Evolutionary conservation across 2,113 vertebrate genomes (phyloP).

Genomic region (Bostrychus sinensis): DNA sequence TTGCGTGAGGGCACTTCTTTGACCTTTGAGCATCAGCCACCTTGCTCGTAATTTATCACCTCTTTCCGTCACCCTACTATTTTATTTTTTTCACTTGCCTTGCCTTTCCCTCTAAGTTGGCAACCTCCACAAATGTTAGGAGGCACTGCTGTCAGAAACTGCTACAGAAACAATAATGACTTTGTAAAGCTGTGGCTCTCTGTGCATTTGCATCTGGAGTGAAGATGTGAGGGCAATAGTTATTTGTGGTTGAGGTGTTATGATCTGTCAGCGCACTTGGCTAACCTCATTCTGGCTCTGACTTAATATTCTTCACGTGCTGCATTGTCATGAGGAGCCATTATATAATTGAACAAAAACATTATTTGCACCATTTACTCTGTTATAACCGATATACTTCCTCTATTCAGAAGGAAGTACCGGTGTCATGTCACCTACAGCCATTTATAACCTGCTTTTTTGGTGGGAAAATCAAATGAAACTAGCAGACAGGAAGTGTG

Average conservation of each 20-base stretch:
- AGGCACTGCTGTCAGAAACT: conserved; percentile 42
- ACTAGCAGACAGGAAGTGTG: not conserved
- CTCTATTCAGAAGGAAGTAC: not conserved
- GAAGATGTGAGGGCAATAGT: not conserved
- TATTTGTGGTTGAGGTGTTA: conserved; percentile 2
- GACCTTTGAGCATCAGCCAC: too few relatives aligned
- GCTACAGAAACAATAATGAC: conserved; percentile 22
- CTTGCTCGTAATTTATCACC: conserved; percentile 16
- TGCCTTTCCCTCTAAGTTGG: conserved; percentile 17
- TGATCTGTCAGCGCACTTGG: not conserved
- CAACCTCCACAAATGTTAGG: conserved; percentile 24
- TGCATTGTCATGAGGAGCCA: too few relatives aligned
- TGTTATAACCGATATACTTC: not conserved
- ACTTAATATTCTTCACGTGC: too few relatives aligned
- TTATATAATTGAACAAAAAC: too few relatives aligned
- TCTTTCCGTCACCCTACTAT: conserved; percentile 8
- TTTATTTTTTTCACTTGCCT: conserved; percentile 21
- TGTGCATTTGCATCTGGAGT: conserved; percentile 16
- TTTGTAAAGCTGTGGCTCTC: conserved; percentile 11
- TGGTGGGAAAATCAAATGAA: not conserved
- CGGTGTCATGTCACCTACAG: too few relatives aligned
- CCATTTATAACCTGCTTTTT: not conserved
- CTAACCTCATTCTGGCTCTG: too few relatives aligned
- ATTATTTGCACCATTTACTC: too few relatives aligned
- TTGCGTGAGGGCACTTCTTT: too few relatives aligned